These are phyloP conservation scores for Mythimna impura DNA, from an alignment of 2,888 invertebrate genomes.

Conservation along the genomic window DNA sequence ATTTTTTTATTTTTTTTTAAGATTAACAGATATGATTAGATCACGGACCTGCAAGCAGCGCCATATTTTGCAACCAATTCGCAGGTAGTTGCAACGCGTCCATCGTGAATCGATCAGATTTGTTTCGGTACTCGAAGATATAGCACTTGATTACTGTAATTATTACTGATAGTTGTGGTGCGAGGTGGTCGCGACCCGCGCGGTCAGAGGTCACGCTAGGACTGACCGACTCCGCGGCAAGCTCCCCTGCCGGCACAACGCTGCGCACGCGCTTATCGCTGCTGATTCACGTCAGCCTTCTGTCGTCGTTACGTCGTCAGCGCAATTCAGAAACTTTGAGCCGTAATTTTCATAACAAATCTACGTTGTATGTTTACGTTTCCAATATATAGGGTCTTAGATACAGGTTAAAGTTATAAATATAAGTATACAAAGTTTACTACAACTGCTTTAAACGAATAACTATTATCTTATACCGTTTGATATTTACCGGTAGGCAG, in stretches of 20 bases:
- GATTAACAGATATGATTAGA: conserved; percentile 3
- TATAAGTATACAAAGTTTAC: background rate
- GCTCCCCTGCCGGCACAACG: conserved; percentile 48
- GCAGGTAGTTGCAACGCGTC: conserved; percentile 72
- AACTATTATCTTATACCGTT: background rate
- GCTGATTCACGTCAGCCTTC: conserved; percentile 75
- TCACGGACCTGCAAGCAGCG: conserved; percentile 76
- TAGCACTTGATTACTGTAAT: conserved; percentile 35
- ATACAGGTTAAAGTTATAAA: background rate
- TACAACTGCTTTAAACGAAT: background rate
- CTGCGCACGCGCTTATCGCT: conserved; percentile 72
- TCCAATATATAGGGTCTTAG: background rate
- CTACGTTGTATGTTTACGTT: background rate
- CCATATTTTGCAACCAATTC: conserved; percentile 79
- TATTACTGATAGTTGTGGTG: conserved; percentile 13
- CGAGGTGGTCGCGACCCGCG: conserved; percentile 68
- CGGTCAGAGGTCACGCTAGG: conserved; percentile 84
- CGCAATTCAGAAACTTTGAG: conserved; percentile 54
- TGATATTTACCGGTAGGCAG: background rate
- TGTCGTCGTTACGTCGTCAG: conserved; percentile 36
- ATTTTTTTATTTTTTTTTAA: background rate
- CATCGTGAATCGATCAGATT: conserved; percentile 64
- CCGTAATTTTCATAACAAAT: conserved; percentile 11
- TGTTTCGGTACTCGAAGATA: conserved; percentile 11
- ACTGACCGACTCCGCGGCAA: conserved; percentile 71